phyloP scores from a whole-genome alignment of 2,888 invertebrate species.

The Physocephala rufipes region DNA sequence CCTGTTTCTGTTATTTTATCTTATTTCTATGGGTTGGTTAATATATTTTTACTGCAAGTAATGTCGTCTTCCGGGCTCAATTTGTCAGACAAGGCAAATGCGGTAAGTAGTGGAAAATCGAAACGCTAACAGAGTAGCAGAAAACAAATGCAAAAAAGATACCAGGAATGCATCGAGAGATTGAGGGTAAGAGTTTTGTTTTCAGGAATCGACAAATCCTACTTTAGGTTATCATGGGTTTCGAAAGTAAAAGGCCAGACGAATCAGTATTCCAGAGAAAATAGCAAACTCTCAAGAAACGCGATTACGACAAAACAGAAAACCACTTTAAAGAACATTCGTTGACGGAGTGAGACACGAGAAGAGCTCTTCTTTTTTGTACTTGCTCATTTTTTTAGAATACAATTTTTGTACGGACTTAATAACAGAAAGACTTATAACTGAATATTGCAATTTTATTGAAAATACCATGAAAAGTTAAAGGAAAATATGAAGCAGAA shows the following conservation, averaged over 20 bases:
- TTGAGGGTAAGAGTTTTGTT: too few relatives aligned
- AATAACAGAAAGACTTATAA: too few relatives aligned
- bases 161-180: neutral
- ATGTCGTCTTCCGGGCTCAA: neutral
- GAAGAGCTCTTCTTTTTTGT: too few relatives aligned
- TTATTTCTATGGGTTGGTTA: neutral
- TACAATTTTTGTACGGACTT: too few relatives aligned
- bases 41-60: neutral
- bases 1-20: too few relatives aligned
- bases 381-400: too few relatives aligned
- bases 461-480: too few relatives aligned
- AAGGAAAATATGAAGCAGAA: too few relatives aligned
- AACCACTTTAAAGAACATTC: conserved; percentile 1
- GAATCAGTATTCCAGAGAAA: neutral
- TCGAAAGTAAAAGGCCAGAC: neutral
- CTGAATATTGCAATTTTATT: too few relatives aligned
- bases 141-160: neutral
- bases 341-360: neutral
- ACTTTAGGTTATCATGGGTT: too few relatives aligned
- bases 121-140: neutral
- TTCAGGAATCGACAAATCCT: too few relatives aligned
- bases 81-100: neutral
- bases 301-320: neutral
- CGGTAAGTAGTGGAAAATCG: neutral
- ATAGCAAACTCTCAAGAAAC: neutral